Evolutionary conservation across 2,797 vertebrate genomes (phyloP).

Genomic region (Bovichtus variegatus): DNA sequence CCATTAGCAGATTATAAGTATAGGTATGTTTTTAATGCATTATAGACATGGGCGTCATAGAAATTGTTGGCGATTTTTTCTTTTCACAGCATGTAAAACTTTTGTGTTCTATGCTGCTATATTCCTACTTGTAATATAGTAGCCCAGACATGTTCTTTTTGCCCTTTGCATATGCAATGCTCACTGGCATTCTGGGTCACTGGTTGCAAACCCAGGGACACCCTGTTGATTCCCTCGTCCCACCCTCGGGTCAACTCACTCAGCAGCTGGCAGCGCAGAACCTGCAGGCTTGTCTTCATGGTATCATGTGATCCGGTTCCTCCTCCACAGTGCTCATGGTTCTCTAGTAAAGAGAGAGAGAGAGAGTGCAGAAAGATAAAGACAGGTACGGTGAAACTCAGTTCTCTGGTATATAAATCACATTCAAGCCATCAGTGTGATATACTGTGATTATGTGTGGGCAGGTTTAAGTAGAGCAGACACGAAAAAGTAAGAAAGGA

Average conservation of each 20-base stretch:
- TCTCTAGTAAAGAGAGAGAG: slow-evolving; percentile 82
- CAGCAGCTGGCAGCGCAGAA: slow-evolving; percentile 98
- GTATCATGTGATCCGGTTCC: slow-evolving; percentile 97
- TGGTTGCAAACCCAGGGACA: not conserved
- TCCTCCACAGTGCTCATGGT: slow-evolving; percentile 99
- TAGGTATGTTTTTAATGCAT: no score
- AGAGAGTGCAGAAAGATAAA: slow-evolving; percentile 15
- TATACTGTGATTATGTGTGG: slow-evolving; percentile 25
- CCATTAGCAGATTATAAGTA: no score
- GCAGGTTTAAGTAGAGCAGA: slow-evolving; percentile 13
- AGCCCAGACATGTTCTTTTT: no score
- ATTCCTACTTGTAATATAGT: no score
- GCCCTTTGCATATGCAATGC: no score
- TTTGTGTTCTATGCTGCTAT: no score
- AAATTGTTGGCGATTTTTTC: no score
- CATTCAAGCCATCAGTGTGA: slow-evolving; percentile 34
- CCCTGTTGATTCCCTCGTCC: not conserved
- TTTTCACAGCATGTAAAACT: no score
- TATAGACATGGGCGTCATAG: no score
- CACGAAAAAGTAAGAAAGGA: not conserved
- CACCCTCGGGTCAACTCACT: slow-evolving; percentile 87
- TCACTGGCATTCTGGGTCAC: no score
- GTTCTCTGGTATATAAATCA: slow-evolving; percentile 39
- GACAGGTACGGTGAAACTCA: slow-evolving; percentile 29
- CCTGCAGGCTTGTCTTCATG: slow-evolving; percentile 99